Base-by-base conservation (phyloP, 1,140 invertebrate species). In the Hyposmocoma kahamanoa region DNA sequence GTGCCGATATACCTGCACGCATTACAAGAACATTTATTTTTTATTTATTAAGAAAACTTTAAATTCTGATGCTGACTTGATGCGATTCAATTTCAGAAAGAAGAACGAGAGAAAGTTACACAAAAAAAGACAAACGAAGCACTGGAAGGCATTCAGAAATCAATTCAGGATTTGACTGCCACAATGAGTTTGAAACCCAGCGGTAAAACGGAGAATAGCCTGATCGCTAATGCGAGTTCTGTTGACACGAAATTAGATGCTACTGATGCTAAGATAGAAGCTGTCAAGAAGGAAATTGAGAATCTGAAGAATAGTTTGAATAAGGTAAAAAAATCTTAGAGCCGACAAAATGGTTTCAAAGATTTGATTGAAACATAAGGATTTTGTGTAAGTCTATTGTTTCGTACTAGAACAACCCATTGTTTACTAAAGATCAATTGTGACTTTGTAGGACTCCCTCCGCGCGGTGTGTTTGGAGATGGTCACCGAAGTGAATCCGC, bases 51-150 rank as follows among this genome's bases (percentile, higher is more conserved):
- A 26, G 8, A 36, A 45, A 30, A 5, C 3, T 22, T 45, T 46
- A 42, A 26, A 46, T n/a, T n/a, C n/a, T n/a, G n/a, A n/a, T n/a
- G n/a, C n/a, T n/a, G n/a, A n/a, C n/a, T n/a, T n/a, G n/a, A n/a
- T n/a, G n/a, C n/a, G n/a, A n/a, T 45, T 69, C 46, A 34, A 47
- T 46, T 70, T 46, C 60, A 92, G 89, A 90, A 88, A 67, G 91
- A 92, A 62, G 91, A 92, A 62, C 78, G 89, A 46, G 91, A 93
- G 52, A 89, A 91, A 46, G 85, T 87, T 17, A 91, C 93, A 53
- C 84, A 92, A 46, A 90, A 92, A 48, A 92, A 92, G 62, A 91
- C 90, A 0, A 86, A 88, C 30, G 91, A 93, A 54, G 87, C 87
- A 3, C 78, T 94, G 9, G 90, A 91, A 32, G 88, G 89, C 22